A percentile compares a stretch with the other conserved stretches of the same genome.
phyloP scores from a whole-genome alignment of 2,888 invertebrate genomes.

The Polyommatus iphigenia region DNA sequence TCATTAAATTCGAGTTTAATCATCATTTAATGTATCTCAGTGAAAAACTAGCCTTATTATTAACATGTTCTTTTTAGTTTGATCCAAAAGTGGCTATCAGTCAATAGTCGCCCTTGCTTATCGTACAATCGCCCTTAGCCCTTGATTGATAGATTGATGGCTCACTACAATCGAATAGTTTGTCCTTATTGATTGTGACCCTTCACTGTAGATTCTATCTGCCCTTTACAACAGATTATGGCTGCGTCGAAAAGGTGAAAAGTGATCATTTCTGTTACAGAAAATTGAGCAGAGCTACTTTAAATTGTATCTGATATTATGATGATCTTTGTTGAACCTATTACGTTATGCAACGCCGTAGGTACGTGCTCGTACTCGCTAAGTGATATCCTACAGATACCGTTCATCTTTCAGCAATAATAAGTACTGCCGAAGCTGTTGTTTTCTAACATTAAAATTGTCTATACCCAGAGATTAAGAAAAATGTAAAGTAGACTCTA shows the following conservation, averaged over 20 bases:
- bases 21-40: too few relatives aligned
- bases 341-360: too few relatives aligned
- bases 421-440: too few relatives aligned
- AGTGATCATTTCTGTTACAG: not conserved
- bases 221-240: slow-evolving; percentile 7
- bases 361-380: too few relatives aligned
- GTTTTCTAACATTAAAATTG: too few relatives aligned
- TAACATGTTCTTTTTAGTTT: not conserved
- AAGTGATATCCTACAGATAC: too few relatives aligned
- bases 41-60: not conserved
- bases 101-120: not conserved
- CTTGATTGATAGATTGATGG: slow-evolving; percentile 29
- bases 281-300: not conserved
- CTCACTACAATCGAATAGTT: slow-evolving; percentile 27
- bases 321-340: too few relatives aligned
- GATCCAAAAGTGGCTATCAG: not conserved
- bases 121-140: slow-evolving; percentile 13
- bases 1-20: too few relatives aligned
- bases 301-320: too few relatives aligned
- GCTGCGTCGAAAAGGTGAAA: not conserved
- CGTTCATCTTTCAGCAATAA: too few relatives aligned
- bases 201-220: slow-evolving; percentile 16
- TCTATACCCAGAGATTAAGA: too few relatives aligned
- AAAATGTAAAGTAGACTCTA: too few relatives aligned
- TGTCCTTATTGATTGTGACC: slow-evolving; percentile 27